phyloP scores from a whole-genome alignment of 2,797 vertebrate genomes.

The Oryzias dopingdopingensis region DNA sequence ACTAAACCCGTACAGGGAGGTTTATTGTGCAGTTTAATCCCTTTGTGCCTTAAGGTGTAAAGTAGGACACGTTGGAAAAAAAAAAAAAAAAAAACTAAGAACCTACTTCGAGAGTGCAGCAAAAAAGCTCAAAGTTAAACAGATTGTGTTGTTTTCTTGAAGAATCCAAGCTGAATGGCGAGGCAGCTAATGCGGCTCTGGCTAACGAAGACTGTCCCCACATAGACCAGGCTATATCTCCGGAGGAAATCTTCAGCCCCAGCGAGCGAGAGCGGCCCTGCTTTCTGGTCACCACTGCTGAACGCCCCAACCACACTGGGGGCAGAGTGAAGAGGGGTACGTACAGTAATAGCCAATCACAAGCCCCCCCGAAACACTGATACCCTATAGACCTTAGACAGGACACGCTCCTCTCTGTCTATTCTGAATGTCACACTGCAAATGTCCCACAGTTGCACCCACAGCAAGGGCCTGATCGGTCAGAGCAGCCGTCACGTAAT shows the following conservation, averaged over 20 bases:
- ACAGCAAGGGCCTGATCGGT: conserved; percentile 36
- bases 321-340: conserved; percentile 99
- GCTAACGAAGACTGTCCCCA: conserved; percentile 99
- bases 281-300: conserved; percentile 98
- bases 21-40: too few species aligned
- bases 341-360: conserved; percentile 86
- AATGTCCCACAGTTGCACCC: conserved; percentile 2
- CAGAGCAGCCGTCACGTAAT: conserved; percentile 27
- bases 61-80: too few species aligned
- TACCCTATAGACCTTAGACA: conserved; percentile 60
- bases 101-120: too few species aligned
- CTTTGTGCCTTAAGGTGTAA: too few species aligned
- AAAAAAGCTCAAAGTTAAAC: too few species aligned
- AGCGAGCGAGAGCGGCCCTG: conserved; percentile 96
- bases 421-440: conserved; percentile 55
- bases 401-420: conserved; percentile 35
- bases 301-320: conserved; percentile 95
- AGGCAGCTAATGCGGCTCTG: conserved; percentile 96
- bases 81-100: too few species aligned
- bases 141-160: conserved; percentile 34
- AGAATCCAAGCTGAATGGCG: conserved; percentile 99
- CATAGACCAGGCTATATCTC: conserved; percentile 99
- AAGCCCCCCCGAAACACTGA: conserved; percentile 72
- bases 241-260: conserved; percentile 98
- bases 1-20: conserved; percentile 3